Evolutionary conservation across 2,113 vertebrate genomes (phyloP).

Genomic region (Planiliza haematocheilus): DNA sequence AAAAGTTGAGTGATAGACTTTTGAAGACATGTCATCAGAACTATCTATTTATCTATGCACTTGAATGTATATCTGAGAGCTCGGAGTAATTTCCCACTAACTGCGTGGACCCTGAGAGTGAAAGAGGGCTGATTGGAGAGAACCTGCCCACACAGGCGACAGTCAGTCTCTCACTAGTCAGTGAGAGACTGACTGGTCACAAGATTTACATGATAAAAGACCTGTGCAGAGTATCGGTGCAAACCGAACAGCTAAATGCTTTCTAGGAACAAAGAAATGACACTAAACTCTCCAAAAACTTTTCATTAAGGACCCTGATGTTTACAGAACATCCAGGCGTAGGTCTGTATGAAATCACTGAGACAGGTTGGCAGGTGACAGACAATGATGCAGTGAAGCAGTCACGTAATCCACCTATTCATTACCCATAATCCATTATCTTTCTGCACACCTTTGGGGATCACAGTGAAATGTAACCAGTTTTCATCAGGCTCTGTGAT

Average conservation of each 20-base stretch:
- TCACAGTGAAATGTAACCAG: not conserved
- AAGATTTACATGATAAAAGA: slow-evolving; percentile 81
- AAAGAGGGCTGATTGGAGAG: slow-evolving; percentile 2
- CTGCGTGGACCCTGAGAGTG: slow-evolving; percentile 6
- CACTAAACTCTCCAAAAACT: not conserved
- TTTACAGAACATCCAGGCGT: not conserved
- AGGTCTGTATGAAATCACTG: not conserved
- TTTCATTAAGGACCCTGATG: not conserved
- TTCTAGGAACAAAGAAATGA: not conserved
- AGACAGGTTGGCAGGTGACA: not conserved
- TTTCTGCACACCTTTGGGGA: not conserved
- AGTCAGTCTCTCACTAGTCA: no score
- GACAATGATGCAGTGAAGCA: not conserved
- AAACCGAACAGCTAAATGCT: slow-evolving; percentile 5
- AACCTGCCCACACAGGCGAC: slow-evolving; percentile 47
- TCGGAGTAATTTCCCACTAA: slow-evolving; percentile 5
- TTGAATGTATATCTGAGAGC: not conserved
- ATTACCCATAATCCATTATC: not conserved
- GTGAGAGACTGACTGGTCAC: slow-evolving; percentile 45
- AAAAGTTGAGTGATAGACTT: slow-evolving; percentile 16
- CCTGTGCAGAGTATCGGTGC: slow-evolving; percentile 27
- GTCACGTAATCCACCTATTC: not conserved
- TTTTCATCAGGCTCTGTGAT: not conserved
- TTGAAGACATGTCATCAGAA: not conserved
- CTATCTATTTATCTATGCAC: no score